These are phyloP conservation scores for Callimorpha dominula DNA, from an alignment of 2,888 invertebrate species.

Conservation along the genomic window DNA sequence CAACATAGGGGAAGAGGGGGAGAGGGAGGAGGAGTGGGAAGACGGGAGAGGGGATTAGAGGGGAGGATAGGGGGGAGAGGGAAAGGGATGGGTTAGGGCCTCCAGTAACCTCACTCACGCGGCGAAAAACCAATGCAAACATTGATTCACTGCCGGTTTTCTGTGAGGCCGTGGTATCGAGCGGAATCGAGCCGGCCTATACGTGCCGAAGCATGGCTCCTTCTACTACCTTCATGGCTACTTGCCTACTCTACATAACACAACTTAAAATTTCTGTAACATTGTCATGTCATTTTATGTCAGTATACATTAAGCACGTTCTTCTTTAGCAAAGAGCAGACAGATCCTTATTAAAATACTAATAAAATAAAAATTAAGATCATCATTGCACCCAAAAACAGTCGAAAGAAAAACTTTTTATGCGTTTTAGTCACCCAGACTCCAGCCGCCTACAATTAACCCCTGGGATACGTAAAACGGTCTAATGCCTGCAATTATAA, in stretches of 20 bases:
- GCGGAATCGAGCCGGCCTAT: too few relatives aligned
- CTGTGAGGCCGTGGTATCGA: too few relatives aligned
- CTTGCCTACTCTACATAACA: neutral
- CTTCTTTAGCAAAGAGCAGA: neutral
- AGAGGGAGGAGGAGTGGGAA: too few relatives aligned
- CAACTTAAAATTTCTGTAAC: neutral
- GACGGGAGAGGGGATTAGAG: too few relatives aligned
- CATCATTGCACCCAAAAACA: conserved; percentile 2
- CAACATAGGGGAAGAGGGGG: too few relatives aligned
- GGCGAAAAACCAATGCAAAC: too few relatives aligned
- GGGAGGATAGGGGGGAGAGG: too few relatives aligned
- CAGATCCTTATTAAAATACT: neutral
- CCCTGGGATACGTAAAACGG: conserved; percentile 78
- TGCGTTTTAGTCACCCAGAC: conserved; percentile 34
- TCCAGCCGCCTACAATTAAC: conserved; percentile 75
- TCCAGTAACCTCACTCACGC: too few relatives aligned
- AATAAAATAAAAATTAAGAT: neutral
- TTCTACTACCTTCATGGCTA: too few relatives aligned
- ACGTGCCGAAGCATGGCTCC: too few relatives aligned
- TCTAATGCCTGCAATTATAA: conserved; percentile 81
- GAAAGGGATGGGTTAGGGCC: too few relatives aligned
- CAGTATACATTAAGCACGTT: neutral
- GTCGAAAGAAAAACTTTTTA: conserved; percentile 11
- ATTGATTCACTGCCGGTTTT: too few relatives aligned
- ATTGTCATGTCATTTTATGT: neutral